A percentile compares a stretch with the other conserved stretches of the same genome.
Conservation (phyloP, 2,113 vertebrate species). For the Scortum barcoo region DNA sequence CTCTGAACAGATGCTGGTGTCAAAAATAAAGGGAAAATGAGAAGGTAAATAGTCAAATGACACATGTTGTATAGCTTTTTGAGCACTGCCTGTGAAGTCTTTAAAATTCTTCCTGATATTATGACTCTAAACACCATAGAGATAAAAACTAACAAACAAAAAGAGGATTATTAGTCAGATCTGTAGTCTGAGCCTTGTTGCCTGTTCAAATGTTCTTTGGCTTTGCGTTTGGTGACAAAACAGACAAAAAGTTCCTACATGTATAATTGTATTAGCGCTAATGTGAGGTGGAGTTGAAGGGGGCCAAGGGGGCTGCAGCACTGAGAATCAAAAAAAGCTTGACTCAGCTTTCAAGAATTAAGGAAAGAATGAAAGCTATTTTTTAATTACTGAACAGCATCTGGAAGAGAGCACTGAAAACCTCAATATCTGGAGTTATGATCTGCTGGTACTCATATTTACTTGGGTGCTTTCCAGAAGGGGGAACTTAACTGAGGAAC, state of each 20-base stretch:
- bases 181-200: not conserved
- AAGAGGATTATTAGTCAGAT: not conserved
- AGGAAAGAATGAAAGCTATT: conserved; percentile 80
- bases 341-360: conserved; percentile 77
- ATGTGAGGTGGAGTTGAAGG: conserved; percentile 34
- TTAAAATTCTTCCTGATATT: not conserved
- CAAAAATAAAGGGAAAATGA: not conserved
- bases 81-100: not conserved
- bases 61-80: not conserved
- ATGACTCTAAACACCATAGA: not conserved
- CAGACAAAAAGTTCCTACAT: conserved; percentile 25
- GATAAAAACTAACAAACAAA: conserved; percentile 1
- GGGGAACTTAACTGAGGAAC: conserved; percentile 44
- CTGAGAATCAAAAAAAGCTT: conserved; percentile 56
- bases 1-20: not conserved
- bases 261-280: conserved; percentile 48
- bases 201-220: not conserved
- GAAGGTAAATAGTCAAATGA: not conserved
- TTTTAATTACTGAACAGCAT: conserved; percentile 82
- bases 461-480: conserved; percentile 67
- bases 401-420: conserved; percentile 75
- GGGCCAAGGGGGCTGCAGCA: conserved; percentile 37
- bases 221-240: conserved; percentile 23
- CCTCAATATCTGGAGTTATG: conserved; percentile 79
- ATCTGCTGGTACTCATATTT: conserved; percentile 74